Conservation (phyloP, 2,113 vertebrate genomes). For the Megaleporinus macrocephalus region DNA sequence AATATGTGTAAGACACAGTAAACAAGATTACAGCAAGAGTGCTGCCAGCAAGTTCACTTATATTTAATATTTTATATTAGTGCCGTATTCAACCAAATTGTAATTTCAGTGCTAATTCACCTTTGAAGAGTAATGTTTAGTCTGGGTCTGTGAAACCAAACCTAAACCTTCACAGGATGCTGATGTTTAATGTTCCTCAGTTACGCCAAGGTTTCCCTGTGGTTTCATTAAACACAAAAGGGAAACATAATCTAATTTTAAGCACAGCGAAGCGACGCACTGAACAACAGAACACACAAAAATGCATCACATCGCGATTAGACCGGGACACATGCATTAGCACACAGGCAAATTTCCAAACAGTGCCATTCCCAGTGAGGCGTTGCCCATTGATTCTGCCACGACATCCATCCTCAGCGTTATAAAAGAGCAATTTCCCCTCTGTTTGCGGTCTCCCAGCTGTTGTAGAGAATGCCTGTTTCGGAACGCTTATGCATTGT, state of each 20-base stretch:
- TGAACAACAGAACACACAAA: neutral
- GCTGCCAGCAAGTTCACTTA: too few species aligned
- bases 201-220: neutral
- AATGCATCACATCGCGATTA: neutral
- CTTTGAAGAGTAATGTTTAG: neutral
- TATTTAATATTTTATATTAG: too few species aligned
- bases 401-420: neutral
- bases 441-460: neutral
- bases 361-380: neutral
- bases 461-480: neutral
- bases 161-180: neutral
- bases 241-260: conserved; percentile 8
- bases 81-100: too few species aligned
- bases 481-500: conserved; percentile 9
- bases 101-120: neutral
- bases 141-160: too few species aligned
- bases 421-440: conserved; percentile 17
- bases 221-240: too few species aligned
- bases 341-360: neutral
- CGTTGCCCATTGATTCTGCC: conserved; percentile 5
- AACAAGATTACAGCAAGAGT: too few species aligned
- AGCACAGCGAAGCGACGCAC: neutral
- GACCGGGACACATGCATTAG: neutral
- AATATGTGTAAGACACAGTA: too few species aligned
- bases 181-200: neutral